phyloP scores from a whole-genome alignment of 2,888 invertebrate genomes.

The Uloborus plumipes region DNA sequence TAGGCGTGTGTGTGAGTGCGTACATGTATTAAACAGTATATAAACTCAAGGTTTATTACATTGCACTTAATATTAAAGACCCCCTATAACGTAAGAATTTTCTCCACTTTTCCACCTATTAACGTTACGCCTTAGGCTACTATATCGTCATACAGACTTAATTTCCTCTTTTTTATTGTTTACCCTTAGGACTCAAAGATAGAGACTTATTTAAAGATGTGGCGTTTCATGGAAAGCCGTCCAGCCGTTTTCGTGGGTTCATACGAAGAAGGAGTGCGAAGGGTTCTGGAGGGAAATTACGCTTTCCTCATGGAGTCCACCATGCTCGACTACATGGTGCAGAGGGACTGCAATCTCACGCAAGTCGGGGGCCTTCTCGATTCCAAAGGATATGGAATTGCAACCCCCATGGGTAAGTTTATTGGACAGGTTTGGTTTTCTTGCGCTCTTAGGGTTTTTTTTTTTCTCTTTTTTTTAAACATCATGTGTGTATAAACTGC shows the following conservation, averaged over 20 bases:
- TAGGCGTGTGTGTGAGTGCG: no score
- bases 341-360: conserved; percentile 95
- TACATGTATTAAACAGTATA: no score
- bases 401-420: conserved; percentile 86
- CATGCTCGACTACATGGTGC: conserved; percentile 95
- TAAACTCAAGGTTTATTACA: no score
- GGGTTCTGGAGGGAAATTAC: conserved; percentile 90
- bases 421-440: no score
- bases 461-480: no score
- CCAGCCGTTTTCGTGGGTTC: conserved; percentile 88
- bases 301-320: conserved; percentile 99
- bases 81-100: no score
- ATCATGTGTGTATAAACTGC: no score
- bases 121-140: no score
- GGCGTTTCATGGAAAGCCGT: conserved; percentile 78
- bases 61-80: no score
- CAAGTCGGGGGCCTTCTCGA: conserved; percentile 93
- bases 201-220: conserved; percentile 84
- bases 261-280: conserved; percentile 90
- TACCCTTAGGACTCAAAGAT: conserved; percentile 81
- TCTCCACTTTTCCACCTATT: no score
- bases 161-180: background rate
- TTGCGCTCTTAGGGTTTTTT: no score
- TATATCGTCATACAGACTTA: no score
- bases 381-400: conserved; percentile 95